Conservation (phyloP, 1,140 invertebrate species). For the Neoseiulus cucumeris region DNA sequence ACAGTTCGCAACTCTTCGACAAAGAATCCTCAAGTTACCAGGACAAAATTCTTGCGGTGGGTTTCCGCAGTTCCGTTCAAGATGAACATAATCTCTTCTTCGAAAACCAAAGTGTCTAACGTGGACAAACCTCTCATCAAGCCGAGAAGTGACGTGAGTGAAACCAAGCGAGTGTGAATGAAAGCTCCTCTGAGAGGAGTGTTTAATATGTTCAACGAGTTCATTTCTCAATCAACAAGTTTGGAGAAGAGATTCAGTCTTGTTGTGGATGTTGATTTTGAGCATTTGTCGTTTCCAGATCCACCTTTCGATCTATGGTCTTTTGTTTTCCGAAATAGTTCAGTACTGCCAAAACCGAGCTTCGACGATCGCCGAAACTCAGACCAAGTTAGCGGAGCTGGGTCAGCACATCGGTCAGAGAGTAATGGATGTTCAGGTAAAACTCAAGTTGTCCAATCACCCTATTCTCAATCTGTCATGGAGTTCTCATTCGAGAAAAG, state of each 20-base stretch:
- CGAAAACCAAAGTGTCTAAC: background rate
- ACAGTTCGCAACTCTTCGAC: too few species aligned
- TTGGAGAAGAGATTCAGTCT: background rate
- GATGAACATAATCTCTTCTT: constrained; percentile 7
- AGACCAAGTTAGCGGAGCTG: constrained; percentile 81
- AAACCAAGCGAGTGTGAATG: constrained; percentile 8
- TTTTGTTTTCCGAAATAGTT: constrained; percentile 92
- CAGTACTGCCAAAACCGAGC: constrained; percentile 93
- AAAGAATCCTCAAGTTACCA: too few species aligned
- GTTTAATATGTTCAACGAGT: too few species aligned
- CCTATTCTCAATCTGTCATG: too few species aligned
- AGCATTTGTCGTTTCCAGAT: constrained; percentile 26
- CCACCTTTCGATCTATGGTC: constrained; percentile 70
- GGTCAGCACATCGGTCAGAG: constrained; percentile 84
- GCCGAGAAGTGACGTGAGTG: background rate
- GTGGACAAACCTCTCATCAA: constrained; percentile 9
- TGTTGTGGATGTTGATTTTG: too few species aligned
- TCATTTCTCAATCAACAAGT: too few species aligned
- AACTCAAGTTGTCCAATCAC: background rate
- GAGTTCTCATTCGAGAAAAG: too few species aligned
- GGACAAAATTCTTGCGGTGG: too few species aligned
- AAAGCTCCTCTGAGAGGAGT: too few species aligned
- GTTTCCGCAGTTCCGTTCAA: too few species aligned
- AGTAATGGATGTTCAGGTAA: constrained; percentile 72
- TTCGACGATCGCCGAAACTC: constrained; percentile 79